phyloP scores from a whole-genome alignment of 2,113 vertebrate species.

The Poeciliopsis retropinna region DNA sequence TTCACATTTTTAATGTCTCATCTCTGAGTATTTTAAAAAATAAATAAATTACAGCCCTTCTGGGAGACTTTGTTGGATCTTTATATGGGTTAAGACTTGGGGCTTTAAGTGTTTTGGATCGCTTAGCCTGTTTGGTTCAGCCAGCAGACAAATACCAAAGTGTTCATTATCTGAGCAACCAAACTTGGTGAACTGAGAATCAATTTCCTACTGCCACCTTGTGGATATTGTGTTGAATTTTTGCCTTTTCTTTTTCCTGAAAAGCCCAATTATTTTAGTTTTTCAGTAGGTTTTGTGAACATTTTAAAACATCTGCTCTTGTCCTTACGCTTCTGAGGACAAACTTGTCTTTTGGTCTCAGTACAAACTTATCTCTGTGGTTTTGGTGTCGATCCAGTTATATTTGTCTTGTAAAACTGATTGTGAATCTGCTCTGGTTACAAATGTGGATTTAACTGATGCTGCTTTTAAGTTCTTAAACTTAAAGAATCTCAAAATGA shows the following conservation, averaged over 20 bases:
- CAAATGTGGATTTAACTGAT: neutral
- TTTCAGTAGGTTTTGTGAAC: neutral
- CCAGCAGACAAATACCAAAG: neutral
- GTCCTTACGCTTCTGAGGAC: neutral
- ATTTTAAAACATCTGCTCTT: neutral
- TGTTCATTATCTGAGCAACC: neutral
- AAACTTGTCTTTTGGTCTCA: neutral
- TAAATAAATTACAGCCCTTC: neutral
- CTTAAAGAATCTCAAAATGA: neutral
- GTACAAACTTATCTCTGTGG: neutral
- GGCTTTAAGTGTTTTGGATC: neutral
- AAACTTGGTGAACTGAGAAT: neutral
- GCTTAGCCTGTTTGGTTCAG: neutral
- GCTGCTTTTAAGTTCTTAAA: neutral
- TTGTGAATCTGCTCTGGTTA: neutral
- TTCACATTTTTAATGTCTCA: neutral
- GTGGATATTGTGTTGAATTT: slow-evolving; percentile 8
- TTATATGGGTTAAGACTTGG: too few species aligned
- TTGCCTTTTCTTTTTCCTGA: neutral
- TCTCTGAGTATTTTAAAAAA: neutral
- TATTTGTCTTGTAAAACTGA: neutral
- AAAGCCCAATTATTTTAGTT: neutral
- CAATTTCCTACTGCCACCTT: slow-evolving; percentile 7
- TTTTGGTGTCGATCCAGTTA: neutral
- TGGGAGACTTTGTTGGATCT: neutral